Evolutionary conservation across 2,797 vertebrate species (phyloP).

Genomic region (Sternarchorhynchus goeldii): DNA sequence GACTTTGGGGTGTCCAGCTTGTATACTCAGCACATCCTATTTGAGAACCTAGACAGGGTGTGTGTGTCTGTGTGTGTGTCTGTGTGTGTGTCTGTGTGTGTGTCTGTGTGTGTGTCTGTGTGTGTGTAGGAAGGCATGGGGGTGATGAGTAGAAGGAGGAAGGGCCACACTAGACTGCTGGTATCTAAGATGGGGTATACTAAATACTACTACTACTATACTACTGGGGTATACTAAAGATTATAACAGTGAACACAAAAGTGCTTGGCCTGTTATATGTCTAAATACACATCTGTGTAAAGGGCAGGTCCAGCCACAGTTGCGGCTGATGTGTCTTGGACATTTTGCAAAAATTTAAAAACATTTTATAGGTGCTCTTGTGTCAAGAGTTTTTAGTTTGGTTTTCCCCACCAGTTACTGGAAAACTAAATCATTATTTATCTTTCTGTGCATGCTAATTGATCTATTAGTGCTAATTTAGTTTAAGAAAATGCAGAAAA

Average conservation of each 20-base stretch:
- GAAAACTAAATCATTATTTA: no score
- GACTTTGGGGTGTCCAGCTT: slow-evolving; percentile 68
- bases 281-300: no score
- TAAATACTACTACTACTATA: no score
- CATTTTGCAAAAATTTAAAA: no score
- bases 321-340: no score
- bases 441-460: no score
- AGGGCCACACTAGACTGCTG: slow-evolving; percentile 40
- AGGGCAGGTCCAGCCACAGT: no score
- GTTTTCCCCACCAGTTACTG: no score
- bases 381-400: no score
- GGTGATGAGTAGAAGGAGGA: slow-evolving; percentile 28
- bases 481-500: no score
- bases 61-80: slow-evolving; percentile 17
- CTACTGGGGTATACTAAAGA: slow-evolving; percentile 15
- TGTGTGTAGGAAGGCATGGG: neutral
- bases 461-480: no score
- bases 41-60: slow-evolving; percentile 33
- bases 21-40: slow-evolving; percentile 54
- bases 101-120: slow-evolving; percentile 12
- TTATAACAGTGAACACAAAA: slow-evolving; percentile 29
- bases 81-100: neutral
- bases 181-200: slow-evolving; percentile 12
- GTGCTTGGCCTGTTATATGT: slow-evolving; percentile 1
- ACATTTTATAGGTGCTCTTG: no score